A percentile compares a stretch with the other conserved stretches of the same genome.
phyloP scores from a whole-genome alignment of 2,888 invertebrate genomes.

The Synergus gifuensis region DNA sequence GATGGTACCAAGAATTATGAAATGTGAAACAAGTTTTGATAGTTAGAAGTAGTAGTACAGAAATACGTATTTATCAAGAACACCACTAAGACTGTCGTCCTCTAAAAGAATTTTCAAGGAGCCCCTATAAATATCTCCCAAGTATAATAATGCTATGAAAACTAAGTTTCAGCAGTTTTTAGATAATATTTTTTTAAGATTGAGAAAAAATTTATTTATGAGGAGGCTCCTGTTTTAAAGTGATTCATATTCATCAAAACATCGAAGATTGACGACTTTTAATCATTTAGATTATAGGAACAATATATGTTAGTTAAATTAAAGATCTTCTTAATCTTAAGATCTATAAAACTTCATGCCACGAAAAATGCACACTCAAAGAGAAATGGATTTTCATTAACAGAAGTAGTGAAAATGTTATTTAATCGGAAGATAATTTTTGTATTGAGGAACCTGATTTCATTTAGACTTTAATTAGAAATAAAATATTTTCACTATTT shows the following conservation, averaged over 20 bases:
- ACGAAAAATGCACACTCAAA: conserved; percentile 11
- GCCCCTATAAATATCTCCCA: background rate
- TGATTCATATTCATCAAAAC: background rate
- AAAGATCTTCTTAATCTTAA: conserved; percentile 11
- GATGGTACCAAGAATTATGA: background rate
- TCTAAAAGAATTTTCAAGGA: background rate
- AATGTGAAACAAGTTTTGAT: background rate
- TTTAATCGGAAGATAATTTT: background rate
- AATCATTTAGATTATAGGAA: background rate
- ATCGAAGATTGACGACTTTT: conserved; percentile 21
- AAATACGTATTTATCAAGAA: conserved; percentile 24
- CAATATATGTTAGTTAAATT: background rate
- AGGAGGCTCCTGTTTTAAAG: background rate
- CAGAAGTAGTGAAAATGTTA: background rate
- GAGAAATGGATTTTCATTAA: background rate
- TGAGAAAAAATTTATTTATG: background rate
- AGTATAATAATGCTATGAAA: background rate
- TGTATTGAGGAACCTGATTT: background rate
- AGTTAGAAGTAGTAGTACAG: conserved; percentile 10
- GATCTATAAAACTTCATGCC: background rate
- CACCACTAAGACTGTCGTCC: conserved; percentile 34
- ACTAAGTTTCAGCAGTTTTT: background rate
- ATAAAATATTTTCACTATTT: background rate
- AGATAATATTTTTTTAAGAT: background rate
- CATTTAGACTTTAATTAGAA: background rate